Evolutionary conservation across 2,113 vertebrate species (phyloP).

Genomic region (Lampris megalopsis): DNA sequence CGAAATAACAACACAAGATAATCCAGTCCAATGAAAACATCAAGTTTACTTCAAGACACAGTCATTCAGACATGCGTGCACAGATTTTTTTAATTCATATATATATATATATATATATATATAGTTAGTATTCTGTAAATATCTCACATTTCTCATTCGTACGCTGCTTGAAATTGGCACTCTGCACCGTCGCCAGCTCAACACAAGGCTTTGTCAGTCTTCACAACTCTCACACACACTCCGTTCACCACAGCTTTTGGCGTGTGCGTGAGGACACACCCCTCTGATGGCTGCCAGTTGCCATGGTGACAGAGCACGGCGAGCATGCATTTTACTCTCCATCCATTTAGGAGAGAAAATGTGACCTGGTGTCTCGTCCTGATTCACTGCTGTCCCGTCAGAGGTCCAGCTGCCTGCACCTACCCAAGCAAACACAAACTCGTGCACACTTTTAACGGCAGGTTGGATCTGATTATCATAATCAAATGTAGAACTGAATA

Average conservation of each 20-base stretch:
- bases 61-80: too few relatives aligned
- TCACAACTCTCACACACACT: conserved; percentile 34
- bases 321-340: conserved; percentile 12
- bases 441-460: too few relatives aligned
- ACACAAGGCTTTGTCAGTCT: neutral
- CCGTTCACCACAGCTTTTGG: conserved; percentile 20
- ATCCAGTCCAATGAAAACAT: too few relatives aligned
- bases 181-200: neutral
- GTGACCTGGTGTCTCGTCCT: conserved; percentile 53
- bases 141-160: conserved; percentile 1
- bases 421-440: conserved; percentile 1
- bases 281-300: conserved; percentile 62
- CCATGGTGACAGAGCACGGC: conserved; percentile 61
- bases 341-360: conserved; percentile 50
- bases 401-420: neutral
- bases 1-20: too few relatives aligned
- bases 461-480: too few relatives aligned
- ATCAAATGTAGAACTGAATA: too few relatives aligned
- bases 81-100: too few relatives aligned
- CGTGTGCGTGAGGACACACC: conserved; percentile 13
- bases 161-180: conserved; percentile 4
- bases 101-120: too few relatives aligned
- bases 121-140: neutral
- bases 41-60: too few relatives aligned
- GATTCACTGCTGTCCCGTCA: conserved; percentile 26